Conservation (phyloP, 2,797 vertebrate genomes). For the Esox lucius region DNA sequence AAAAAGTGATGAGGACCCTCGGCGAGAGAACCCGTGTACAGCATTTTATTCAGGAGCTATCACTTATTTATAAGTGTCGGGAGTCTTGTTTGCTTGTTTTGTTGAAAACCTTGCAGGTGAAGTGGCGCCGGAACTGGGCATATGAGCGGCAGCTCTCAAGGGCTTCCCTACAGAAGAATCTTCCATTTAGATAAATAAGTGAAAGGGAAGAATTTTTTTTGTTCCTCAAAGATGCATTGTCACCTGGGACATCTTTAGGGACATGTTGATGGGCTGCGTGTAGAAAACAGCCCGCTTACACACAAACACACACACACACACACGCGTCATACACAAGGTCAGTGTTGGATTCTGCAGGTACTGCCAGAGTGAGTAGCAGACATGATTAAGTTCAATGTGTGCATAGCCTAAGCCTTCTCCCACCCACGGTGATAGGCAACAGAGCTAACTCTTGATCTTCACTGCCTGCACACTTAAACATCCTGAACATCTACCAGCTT, state of each 20-base stretch:
- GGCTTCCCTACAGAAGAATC: slow-evolving; percentile 73
- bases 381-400: slow-evolving; percentile 37
- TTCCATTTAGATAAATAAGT: slow-evolving; percentile 76
- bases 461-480: not conserved
- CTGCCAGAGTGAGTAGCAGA: slow-evolving; percentile 32
- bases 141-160: slow-evolving; percentile 72
- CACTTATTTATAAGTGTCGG: slow-evolving; percentile 80
- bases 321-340: slow-evolving; percentile 4
- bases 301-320: slow-evolving; percentile 2
- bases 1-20: slow-evolving; percentile 77
- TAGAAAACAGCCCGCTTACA: slow-evolving; percentile 2
- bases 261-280: slow-evolving; percentile 55
- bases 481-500: not conserved
- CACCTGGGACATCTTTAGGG: slow-evolving; percentile 62
- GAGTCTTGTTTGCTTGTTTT: slow-evolving; percentile 85
- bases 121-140: slow-evolving; percentile 70
- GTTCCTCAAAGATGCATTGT: slow-evolving; percentile 73
- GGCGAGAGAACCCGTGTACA: slow-evolving; percentile 67
- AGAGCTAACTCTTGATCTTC: not conserved
- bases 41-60: slow-evolving; percentile 79
- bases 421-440: slow-evolving; percentile 16
- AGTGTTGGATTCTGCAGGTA: slow-evolving; percentile 20
- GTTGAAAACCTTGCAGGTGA: slow-evolving; percentile 81
- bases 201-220: slow-evolving; percentile 76
- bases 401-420: slow-evolving; percentile 29